These are phyloP conservation scores for Netelia inedita DNA, from an alignment of 2,888 invertebrate species.

Conservation along the genomic window DNA sequence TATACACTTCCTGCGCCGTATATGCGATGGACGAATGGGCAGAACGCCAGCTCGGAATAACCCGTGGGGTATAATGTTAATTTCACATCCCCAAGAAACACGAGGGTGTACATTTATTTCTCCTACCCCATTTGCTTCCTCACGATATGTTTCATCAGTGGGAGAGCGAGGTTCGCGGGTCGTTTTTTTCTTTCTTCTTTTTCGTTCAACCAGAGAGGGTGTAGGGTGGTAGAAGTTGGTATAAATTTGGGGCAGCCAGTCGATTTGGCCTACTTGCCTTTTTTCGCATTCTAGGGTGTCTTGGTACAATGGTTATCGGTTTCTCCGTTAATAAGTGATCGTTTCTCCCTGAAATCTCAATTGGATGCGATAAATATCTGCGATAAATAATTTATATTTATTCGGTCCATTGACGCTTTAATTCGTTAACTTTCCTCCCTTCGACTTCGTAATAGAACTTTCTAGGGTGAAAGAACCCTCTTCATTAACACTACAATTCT, in stretches of 20 bases:
- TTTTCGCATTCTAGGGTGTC: background rate
- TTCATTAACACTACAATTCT: too few relatives aligned
- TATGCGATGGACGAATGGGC: slow-evolving; percentile 58
- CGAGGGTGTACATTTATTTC: slow-evolving; percentile 46
- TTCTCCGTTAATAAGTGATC: too few relatives aligned
- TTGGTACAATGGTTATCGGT: background rate
- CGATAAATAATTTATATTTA: too few relatives aligned
- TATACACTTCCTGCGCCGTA: slow-evolving; percentile 21
- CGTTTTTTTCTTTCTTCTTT: slow-evolving; percentile 19
- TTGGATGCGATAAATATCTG: too few relatives aligned
- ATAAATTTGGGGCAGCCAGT: background rate
- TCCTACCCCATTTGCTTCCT: background rate
- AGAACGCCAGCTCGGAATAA: slow-evolving; percentile 52
- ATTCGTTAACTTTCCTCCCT: too few relatives aligned
- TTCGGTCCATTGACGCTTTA: too few relatives aligned
- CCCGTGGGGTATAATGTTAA: slow-evolving; percentile 37
- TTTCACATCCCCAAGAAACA: slow-evolving; percentile 37
- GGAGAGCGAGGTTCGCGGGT: background rate
- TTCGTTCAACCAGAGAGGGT: background rate
- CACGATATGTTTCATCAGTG: slow-evolving; percentile 9
- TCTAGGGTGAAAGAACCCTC: too few relatives aligned
- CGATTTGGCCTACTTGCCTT: background rate
- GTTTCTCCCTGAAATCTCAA: too few relatives aligned
- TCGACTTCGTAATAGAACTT: too few relatives aligned
- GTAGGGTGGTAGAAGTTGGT: background rate